phyloP scores from a whole-genome alignment of 2,888 invertebrate species.

The Clostera curtula region DNA sequence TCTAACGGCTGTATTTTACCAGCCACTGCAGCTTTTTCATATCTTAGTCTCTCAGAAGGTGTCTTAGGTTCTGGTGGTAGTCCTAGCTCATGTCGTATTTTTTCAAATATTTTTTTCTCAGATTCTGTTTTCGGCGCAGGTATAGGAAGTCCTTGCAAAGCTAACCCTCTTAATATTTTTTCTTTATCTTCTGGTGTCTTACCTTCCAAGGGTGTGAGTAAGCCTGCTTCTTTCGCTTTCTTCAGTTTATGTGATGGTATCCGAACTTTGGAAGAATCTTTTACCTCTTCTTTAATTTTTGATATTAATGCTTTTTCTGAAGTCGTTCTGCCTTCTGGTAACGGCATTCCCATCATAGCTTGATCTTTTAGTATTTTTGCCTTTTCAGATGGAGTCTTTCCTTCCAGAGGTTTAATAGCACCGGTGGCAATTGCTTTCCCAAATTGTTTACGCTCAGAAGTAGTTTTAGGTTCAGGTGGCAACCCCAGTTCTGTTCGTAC shows the following conservation, averaged over 20 bases:
- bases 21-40: conserved; percentile 19
- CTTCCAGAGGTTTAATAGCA: conserved; percentile 12
- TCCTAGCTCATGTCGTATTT: conserved; percentile 24
- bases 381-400: conserved; percentile 11
- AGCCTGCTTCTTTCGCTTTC: conserved; percentile 11
- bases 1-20: conserved; percentile 26
- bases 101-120: conserved; percentile 21
- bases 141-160: conserved; percentile 17
- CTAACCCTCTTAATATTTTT: conserved; percentile 1
- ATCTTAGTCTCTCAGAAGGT: conserved; percentile 14
- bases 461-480: too few species aligned
- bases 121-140: conserved; percentile 20
- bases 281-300: conserved; percentile 10
- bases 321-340: conserved; percentile 16
- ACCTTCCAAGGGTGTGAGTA: conserved; percentile 11
- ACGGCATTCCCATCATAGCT: conserved; percentile 10
- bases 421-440: conserved; percentile 14
- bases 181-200: conserved; percentile 7
- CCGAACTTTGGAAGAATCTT: conserved; percentile 3
- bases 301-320: conserved; percentile 16
- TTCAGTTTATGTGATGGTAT: conserved; percentile 10
- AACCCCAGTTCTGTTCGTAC: conserved; percentile 19
- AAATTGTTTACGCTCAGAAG: conserved; percentile 7
- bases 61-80: conserved; percentile 24
- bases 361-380: conserved; percentile 13